Percentiles rank a stretch among this genome's conserved stretches.
Evolutionary conservation across 1,140 invertebrate genomes (phyloP).

Genomic region (Procambarus clarkii): DNA sequence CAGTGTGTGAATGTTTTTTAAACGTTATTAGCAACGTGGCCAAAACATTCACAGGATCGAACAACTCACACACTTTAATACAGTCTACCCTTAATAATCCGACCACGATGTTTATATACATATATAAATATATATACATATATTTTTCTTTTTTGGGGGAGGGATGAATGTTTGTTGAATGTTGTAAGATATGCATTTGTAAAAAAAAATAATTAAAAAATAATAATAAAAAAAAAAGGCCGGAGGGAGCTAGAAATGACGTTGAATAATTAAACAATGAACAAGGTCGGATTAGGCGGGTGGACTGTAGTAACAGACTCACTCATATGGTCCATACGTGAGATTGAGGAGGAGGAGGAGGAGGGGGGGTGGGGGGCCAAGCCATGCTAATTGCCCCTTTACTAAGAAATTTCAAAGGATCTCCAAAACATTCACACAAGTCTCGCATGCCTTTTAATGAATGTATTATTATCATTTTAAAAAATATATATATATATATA

Average conservation of each 20-base stretch:
- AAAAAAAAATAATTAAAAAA: too few relatives aligned
- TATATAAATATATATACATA: not conserved
- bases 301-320: slow-evolving; percentile 54
- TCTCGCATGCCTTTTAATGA: slow-evolving; percentile 37
- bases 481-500: not conserved
- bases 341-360: not conserved
- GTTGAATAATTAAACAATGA: slow-evolving; percentile 15
- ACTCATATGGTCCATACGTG: not conserved
- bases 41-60: too few relatives aligned
- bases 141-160: not conserved
- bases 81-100: slow-evolving; percentile 68
- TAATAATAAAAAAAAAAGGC: not conserved
- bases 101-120: slow-evolving; percentile 55
- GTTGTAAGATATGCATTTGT: not conserved
- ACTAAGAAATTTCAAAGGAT: not conserved
- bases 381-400: too few relatives aligned
- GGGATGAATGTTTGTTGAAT: slow-evolving; percentile 22
- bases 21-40: too few relatives aligned
- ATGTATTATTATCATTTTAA: not conserved
- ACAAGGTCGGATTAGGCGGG: slow-evolving; percentile 61
- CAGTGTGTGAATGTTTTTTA: too few relatives aligned
- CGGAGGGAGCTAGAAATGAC: slow-evolving; percentile 10
- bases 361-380: too few relatives aligned
- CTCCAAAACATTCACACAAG: slow-evolving; percentile 28
- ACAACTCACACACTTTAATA: not conserved